phyloP scores from a whole-genome alignment of 1,140 invertebrate genomes.

The Aphaenogaster floridana region DNA sequence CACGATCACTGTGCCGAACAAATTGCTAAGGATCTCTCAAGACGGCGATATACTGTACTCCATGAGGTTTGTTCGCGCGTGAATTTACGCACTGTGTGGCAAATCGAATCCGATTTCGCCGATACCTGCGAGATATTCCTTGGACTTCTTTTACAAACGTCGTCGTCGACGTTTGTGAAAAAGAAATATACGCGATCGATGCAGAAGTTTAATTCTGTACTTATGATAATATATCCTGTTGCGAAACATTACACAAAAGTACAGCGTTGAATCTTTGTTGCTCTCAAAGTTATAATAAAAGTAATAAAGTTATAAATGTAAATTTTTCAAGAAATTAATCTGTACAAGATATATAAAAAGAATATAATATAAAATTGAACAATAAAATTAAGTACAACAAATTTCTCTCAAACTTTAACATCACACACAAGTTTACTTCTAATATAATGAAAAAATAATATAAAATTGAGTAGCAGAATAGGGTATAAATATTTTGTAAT shows the following conservation, averaged over 20 bases:
- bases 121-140: not conserved
- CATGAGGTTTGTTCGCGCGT: constrained; percentile 91
- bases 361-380: constrained; percentile 10
- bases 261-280: not conserved
- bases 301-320: too few species aligned
- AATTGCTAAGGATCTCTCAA: constrained; percentile 94
- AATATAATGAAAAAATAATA: not conserved
- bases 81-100: constrained; percentile 40
- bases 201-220: constrained; percentile 1
- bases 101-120: constrained; percentile 27
- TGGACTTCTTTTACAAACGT: not conserved
- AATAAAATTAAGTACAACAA: not conserved
- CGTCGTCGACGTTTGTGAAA: not conserved
- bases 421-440: not conserved
- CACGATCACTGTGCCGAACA: constrained; percentile 98
- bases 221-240: not conserved
- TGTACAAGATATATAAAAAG: too few species aligned
- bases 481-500: not conserved
- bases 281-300: not conserved
- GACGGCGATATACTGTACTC: constrained; percentile 98
- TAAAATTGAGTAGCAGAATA: not conserved
- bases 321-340: constrained; percentile 76
- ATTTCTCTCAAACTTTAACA: not conserved
- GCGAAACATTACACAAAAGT: not conserved
- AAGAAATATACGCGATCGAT: not conserved